phyloP scores from a whole-genome alignment of 2,888 invertebrate species.

The Mythimna impura region DNA sequence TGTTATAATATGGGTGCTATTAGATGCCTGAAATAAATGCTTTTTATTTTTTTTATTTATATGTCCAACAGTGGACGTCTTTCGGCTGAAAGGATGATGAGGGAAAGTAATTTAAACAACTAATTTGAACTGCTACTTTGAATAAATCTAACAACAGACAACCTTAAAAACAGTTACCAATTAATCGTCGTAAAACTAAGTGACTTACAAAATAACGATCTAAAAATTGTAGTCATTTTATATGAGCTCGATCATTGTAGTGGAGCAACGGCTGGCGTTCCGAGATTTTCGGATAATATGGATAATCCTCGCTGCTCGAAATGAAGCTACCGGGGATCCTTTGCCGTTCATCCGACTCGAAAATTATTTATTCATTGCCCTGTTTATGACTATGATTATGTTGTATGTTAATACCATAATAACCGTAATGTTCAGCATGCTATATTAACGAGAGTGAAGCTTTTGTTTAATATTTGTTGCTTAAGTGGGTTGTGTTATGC shows the following conservation, averaged over 20 bases:
- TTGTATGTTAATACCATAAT: slow-evolving; percentile 71
- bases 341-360: slow-evolving; percentile 80
- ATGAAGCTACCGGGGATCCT: slow-evolving; percentile 82
- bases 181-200: slow-evolving; percentile 74
- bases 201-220: slow-evolving; percentile 77
- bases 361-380: slow-evolving; percentile 85
- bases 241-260: slow-evolving; percentile 82
- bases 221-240: slow-evolving; percentile 82
- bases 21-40: too few species aligned
- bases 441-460: slow-evolving; percentile 53
- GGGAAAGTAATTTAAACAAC: too few species aligned
- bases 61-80: too few species aligned
- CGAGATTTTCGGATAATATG: slow-evolving; percentile 87
- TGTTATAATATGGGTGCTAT: too few species aligned
- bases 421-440: slow-evolving; percentile 67
- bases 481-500: slow-evolving; percentile 7
- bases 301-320: slow-evolving; percentile 84
- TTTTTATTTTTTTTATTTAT: too few species aligned
- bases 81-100: too few species aligned
- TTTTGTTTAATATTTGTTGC: slow-evolving; percentile 48
- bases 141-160: slow-evolving; percentile 6
- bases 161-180: slow-evolving; percentile 68
- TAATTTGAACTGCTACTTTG: not conserved
- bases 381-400: slow-evolving; percentile 78
- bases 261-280: slow-evolving; percentile 78